These are phyloP conservation scores for Gallirallus australis DNA, from an alignment of 2,797 vertebrate species.

Conservation along the genomic window DNA sequence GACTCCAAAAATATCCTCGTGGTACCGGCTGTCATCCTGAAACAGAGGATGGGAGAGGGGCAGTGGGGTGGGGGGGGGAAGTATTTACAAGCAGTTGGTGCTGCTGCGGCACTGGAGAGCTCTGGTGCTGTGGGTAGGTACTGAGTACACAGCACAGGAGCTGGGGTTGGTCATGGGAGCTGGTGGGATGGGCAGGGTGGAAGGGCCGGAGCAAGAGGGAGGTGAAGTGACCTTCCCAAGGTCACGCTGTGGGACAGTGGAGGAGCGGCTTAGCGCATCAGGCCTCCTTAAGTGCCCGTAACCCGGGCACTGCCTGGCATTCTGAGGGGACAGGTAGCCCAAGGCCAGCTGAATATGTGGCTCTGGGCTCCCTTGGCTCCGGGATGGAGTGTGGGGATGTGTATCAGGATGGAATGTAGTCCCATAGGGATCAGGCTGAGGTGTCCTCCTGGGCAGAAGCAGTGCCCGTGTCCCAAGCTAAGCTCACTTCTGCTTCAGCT, in stretches of 20 bases:
- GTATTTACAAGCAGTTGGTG: background rate
- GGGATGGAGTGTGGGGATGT: accelerated
- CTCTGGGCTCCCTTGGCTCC: background rate
- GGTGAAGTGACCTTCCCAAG: background rate
- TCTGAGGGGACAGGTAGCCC: background rate
- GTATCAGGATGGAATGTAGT: background rate
- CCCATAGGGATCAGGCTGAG: background rate
- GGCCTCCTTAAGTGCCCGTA: background rate
- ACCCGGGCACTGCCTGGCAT: background rate
- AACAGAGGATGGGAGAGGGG: background rate
- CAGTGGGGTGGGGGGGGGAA: too few relatives aligned
- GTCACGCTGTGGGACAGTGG: background rate
- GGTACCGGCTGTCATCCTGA: conserved; percentile 97
- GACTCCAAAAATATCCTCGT: conserved; percentile 98
- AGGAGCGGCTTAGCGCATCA: accelerated
- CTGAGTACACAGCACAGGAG: accelerated
- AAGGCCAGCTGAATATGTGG: accelerated
- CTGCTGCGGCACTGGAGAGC: background rate
- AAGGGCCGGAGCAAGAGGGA: background rate
- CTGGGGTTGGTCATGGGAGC: background rate
- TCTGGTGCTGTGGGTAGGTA: background rate
- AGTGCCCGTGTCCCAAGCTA: background rate
- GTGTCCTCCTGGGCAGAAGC: background rate
- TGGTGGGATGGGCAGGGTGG: background rate
- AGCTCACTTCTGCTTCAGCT: background rate